Base-by-base conservation (phyloP, 2,797 vertebrate species). In the Cirrhinus molitorella region DNA sequence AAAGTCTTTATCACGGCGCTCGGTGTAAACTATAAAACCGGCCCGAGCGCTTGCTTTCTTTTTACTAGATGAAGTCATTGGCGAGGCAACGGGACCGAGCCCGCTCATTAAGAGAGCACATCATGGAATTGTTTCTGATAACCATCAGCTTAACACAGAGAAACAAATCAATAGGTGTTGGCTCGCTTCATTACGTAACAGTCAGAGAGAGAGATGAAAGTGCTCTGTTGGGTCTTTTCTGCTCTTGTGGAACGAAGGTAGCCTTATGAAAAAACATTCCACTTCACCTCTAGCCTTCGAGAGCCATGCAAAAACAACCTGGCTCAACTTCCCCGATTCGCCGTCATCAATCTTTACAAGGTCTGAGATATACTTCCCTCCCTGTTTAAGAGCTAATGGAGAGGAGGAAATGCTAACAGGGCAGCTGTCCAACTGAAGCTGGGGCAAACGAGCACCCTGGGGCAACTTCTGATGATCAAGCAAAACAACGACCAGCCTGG, bases 91-190 rank as follows among this genome's bases (percentile, higher is more conserved):
- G 21, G 31, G 55, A 76, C 72, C 65, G 19, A 66, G 75, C 45
- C 28, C 16, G 21, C 65, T 88, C 75, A 83, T 88, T 86, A 88
- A 80, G 57, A 47, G 75, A 83, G 83, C 28, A 34, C 83, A 83
- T 85, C 83, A 85, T 85, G 85, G 71, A 85, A 84, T 82, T 61
- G 79, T 72, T 28, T 81, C 63, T 49, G 87, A 88, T 85, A 87
- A 87, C 80, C 86, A 83, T 85, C 86, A 57, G 80, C 82, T 72
- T 67, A 25, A 77, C 82, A 37, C 77, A 4, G 67, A 80, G 79
- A 86, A 83, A 83, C 83, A 79, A 83, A 86, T 89, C 85, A 67
- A 86, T 89, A 81, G 75, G 63, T 78, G 80, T 66, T 79, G 80
- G 37, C 79, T 79, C 5, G 83, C 80, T 82, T 81, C 61, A 57